Base-by-base conservation (phyloP, 2,797 vertebrate species). In the Phoebastria nigripes region DNA sequence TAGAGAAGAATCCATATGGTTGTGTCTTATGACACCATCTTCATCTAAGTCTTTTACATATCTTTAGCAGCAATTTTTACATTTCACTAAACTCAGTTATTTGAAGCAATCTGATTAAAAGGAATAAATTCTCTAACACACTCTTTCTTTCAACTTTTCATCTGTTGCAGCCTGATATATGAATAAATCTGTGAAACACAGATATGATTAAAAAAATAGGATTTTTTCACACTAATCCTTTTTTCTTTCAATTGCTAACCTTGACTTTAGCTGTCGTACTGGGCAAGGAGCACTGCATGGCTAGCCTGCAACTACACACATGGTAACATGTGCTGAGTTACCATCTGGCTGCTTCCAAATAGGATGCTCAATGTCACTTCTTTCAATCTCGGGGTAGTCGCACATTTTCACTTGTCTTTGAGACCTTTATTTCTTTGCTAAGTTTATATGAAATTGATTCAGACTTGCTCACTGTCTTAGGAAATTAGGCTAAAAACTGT, bases 101-200 rank as follows among this genome's bases (percentile, higher is more conserved):
- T 94, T 91, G 76, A 93, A 87, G 62, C 37, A 89, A 78, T 35
- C 35, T 54, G 66, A 90, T 92, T 59, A 70, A 80, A 89, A 93
- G 56, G 19, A 66, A 66, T 79, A 51, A 79, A 47, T 19, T 89
- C 69, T 81, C 4, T 54, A 66, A 37, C 28, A 11, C n/a, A 25
- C 46, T 89, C 41, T 61, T 63, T 73, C 72, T 85, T 94, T 86
- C n/a, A 91, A 44, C 42, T 89, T 95, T 80, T 79, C 31, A 37
- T 70, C 52, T 63, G 54, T 90, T 78, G 33, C 25, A 41, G 74
- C n/a, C 47, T 61, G 35, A 51, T 51, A 35, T 5, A 51, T 21
- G 41, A 73, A 73, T 47, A 58, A 78, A 65, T 71, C 41, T 56
- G 51, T 70, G 52, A 70, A 76, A 59, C 28, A 55, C 20, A 78